Evolutionary conservation across 1,140 invertebrate species (phyloP), one percentile per base, ranked within the genome.

Genomic region (Drosophila punjabiensis): DNA sequence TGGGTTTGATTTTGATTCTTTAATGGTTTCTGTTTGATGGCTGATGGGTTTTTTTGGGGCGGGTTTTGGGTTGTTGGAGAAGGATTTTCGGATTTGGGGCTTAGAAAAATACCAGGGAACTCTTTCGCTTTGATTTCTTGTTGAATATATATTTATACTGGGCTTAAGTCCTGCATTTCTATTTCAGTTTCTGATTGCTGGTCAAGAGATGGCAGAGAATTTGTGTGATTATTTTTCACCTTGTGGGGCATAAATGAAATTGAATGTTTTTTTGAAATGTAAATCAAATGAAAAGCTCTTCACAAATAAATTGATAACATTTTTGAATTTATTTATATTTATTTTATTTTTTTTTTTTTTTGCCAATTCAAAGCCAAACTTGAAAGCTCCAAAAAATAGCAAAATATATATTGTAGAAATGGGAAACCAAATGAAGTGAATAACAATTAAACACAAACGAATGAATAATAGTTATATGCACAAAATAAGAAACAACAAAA

Each of bases 281-380:
- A 76, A 71, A 68, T 79, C 33, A 60, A 62, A 78, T 77, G 37
- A 77, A 67, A 61, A 61, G 28, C 68, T 64, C 56, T 62, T 33
- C n/a, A 56, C 13, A 60, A 71, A 50, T 50, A 48, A 70, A 73
- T 48, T 45, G 20, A 73, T 52, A 28, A 16, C 28, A 14, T 39
- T 82, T 61, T 70, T 16, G 18, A 65, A 65, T 66, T 55, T 61
- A 50, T 55, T 76, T 48, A 45, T 58, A 30, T n/a, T n/a, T 61
- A 24, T 56, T 35, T 52, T 37, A 37, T 16, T 76, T 47, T 79
- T 39, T 73, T 39, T 37, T 10, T 18, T 43, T 43, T 18, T 45
- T 45, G 84, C 84, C 84, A 88, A 89, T 88, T 89, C 81, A 88
- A 89, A 89, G 62, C 85, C 85, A 89, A 88, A 84, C 84, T 62